Conservation (phyloP, 2,888 invertebrate species). For the Druceiella hillmani region DNA sequence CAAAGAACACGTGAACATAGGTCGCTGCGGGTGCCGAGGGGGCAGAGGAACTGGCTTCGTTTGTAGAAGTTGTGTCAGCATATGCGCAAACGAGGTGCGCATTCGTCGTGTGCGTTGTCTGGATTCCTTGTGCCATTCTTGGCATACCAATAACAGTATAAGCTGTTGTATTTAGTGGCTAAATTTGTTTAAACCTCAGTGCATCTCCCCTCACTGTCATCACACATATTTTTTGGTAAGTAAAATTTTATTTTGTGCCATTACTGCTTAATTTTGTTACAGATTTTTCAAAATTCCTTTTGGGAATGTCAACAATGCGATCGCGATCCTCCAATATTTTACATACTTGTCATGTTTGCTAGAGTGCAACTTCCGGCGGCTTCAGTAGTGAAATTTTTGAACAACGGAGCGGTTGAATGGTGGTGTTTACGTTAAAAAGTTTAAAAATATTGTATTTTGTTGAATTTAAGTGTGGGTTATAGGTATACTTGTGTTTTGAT, state of each 20-base stretch:
- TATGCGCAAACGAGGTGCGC: constrained; percentile 79
- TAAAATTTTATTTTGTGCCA: constrained; percentile 51
- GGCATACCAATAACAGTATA: constrained; percentile 83
- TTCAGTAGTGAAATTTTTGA: constrained; percentile 49
- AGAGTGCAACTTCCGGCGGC: constrained; percentile 54
- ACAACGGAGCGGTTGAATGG: constrained; percentile 34
- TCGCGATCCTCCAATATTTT: constrained; percentile 72
- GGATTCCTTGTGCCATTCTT: constrained; percentile 97
- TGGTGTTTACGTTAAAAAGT: constrained; percentile 23
- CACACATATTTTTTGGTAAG: constrained; percentile 68
- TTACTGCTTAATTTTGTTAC: constrained; percentile 58
- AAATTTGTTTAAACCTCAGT: constrained; percentile 64
- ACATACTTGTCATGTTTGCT: constrained; percentile 72
- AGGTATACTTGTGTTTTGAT: constrained; percentile 16
- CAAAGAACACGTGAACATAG: constrained; percentile 36
- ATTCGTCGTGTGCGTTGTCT: constrained; percentile 85
- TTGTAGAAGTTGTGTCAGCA: constrained; percentile 61
- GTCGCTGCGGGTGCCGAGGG: constrained; percentile 48
- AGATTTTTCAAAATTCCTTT: constrained; percentile 59
- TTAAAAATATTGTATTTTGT: constrained; percentile 12
- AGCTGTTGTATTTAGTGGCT: constrained; percentile 67
- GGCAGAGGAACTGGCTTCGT: constrained; percentile 49
- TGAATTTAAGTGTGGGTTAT: constrained; percentile 19
- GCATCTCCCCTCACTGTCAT: constrained; percentile 56
- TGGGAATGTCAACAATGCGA: constrained; percentile 70